Conservation (phyloP, 2,888 invertebrate genomes). For the Drosophila merina region DNA sequence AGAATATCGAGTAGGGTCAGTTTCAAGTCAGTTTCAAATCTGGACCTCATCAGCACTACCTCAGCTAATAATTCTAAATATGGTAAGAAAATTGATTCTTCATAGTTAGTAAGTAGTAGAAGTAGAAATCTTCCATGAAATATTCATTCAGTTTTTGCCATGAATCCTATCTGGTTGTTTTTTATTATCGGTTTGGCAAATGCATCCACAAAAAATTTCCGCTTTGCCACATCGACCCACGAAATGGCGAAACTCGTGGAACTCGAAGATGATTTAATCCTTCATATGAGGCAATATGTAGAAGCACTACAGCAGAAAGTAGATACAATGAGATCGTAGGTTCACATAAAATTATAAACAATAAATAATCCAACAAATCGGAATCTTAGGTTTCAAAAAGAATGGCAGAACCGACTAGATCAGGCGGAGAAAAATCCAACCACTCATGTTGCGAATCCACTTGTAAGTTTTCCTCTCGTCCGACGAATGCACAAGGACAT, state of each 20-base stretch:
- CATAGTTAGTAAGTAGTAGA: background rate
- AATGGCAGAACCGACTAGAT: slow-evolving; percentile 34
- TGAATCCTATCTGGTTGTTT: slow-evolving; percentile 1
- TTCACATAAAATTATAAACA: background rate
- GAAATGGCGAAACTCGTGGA: slow-evolving; percentile 54
- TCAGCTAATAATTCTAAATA: background rate
- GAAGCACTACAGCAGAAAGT: slow-evolving; percentile 58
- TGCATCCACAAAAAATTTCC: background rate
- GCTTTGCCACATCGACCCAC: slow-evolving; percentile 31
- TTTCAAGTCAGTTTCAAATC: too few relatives aligned
- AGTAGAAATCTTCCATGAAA: too few relatives aligned
- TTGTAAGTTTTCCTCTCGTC: slow-evolving; percentile 66
- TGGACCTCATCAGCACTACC: too few relatives aligned
- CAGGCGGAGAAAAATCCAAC: slow-evolving; percentile 48
- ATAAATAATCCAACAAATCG: background rate
- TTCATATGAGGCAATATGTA: slow-evolving; percentile 56
- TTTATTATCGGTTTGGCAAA: background rate
- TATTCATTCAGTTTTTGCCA: background rate
- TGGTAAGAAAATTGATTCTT: slow-evolving; percentile 7
- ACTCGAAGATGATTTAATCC: slow-evolving; percentile 57
- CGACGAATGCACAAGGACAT: slow-evolving; percentile 75
- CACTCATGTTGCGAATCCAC: slow-evolving; percentile 69
- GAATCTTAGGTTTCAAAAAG: slow-evolving; percentile 45
- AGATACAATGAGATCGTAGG: slow-evolving; percentile 53
- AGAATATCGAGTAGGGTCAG: too few relatives aligned